Base-by-base conservation (phyloP, 1,140 invertebrate species). In the Chironomus striatipennis region DNA sequence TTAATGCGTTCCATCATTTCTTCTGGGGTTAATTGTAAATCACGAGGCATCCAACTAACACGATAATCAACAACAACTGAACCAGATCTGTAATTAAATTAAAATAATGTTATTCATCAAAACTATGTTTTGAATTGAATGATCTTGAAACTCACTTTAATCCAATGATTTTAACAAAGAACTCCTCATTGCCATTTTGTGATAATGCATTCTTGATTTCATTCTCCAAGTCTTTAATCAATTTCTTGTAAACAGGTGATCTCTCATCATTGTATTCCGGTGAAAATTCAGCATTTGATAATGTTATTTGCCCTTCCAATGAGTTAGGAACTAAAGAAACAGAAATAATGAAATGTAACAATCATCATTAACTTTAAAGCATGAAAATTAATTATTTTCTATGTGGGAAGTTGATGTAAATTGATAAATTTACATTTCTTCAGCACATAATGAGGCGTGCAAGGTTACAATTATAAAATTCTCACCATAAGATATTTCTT, bases 221-320 rank as follows among this genome's bases (percentile, higher is more conserved):
- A 9, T 86, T 79, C 78, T 90, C 87, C 74, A 90, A 78, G 7
- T 85, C 83, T 43, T 76, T 75, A 3, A 86, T 85, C 42, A 92
- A 81, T 75, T 87, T 82, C 79, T 85, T 85, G 78, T 88, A 91
- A 77, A 88, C 85, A 70, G 84, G 79, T 42, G 88, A 90, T 43
- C 88, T 87, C 10, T 83, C 82, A 78, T 90, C 83, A 43, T 81
- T 78, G 12, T 92, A 82, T 10, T 85, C 86, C 4, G 85, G 79
- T 18, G 84, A 83, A 80, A 87, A 92, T 65, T 87, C 81, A 74
- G 89, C 83, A 78, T 91, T 88, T 75, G 90, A 88, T 17, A 93
- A 85, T 72, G 81, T 87, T 12, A 92, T 77, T 79, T 87, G 84
- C 8, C 90, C 89, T 79, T 92, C 88, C 20, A 91, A 76, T 9